These are phyloP conservation scores for Corydoras sp. DNA, from an alignment of 2,113 vertebrate species.

Conservation along the genomic window DNA sequence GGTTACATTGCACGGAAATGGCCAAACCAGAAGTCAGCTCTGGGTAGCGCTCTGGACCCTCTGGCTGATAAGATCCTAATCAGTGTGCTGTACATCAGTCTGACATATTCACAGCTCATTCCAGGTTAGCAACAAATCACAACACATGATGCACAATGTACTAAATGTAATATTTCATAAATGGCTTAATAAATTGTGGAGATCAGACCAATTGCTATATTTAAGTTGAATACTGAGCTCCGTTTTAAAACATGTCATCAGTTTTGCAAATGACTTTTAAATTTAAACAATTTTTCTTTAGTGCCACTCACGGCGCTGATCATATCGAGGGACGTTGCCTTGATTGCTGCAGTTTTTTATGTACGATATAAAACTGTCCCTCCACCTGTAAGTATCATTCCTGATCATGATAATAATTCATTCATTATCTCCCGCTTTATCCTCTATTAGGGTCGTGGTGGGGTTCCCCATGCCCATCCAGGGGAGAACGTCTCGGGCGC, in stretches of 20 bases:
- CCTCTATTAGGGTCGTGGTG: too few relatives aligned
- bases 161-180: too few relatives aligned
- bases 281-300: constrained; percentile 51
- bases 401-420: not conserved
- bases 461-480: too few relatives aligned
- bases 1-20: constrained; percentile 95
- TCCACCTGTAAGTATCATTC: constrained; percentile 78
- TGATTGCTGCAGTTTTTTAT: constrained; percentile 94
- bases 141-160: not conserved
- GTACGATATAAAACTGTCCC: constrained; percentile 94
- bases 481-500: too few relatives aligned
- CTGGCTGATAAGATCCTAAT: constrained; percentile 98
- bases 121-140: constrained; percentile 73
- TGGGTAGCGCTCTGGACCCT: constrained; percentile 96
- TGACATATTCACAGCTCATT: constrained; percentile 89
- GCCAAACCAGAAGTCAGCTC: constrained; percentile 90
- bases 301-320: constrained; percentile 86
- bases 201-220: too few relatives aligned
- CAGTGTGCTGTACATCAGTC: constrained; percentile 88
- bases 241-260: too few relatives aligned
- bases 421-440: not conserved
- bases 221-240: too few relatives aligned
- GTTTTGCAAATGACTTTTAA: too few relatives aligned
- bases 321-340: constrained; percentile 81
- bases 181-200: too few relatives aligned